A percentile compares a stretch with the other conserved stretches of the same genome.
Conservation (phyloP, 1,140 invertebrate species). For the Triops longicaudatus region DNA sequence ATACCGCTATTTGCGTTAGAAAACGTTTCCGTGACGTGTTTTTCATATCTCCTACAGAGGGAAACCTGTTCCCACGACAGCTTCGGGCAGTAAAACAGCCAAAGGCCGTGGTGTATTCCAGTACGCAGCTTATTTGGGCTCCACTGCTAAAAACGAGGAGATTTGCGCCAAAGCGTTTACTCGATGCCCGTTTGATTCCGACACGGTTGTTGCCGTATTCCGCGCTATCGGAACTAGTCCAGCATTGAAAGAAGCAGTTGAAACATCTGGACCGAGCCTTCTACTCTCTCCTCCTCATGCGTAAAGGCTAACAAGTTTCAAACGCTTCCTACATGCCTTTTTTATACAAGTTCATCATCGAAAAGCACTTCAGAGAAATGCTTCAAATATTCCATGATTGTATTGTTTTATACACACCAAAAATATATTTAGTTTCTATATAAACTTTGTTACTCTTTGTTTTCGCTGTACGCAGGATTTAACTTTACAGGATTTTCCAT, state of each 20-base stretch:
- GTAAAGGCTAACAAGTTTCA: not conserved
- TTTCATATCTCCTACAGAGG: not conserved
- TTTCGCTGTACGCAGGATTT: not conserved
- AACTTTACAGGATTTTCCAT: not conserved
- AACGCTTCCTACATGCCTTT: not conserved
- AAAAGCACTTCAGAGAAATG: not conserved
- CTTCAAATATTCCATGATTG: not conserved
- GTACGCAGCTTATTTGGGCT: slow-evolving; percentile 25
- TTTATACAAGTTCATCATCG: not conserved
- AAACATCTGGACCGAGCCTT: not conserved
- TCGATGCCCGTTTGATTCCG: slow-evolving; percentile 25
- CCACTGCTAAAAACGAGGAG: slow-evolving; percentile 26
- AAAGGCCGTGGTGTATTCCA: slow-evolving; percentile 27
- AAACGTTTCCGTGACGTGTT: not conserved
- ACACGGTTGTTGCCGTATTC: slow-evolving; percentile 24
- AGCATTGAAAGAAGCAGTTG: slow-evolving; percentile 22
- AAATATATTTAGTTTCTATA: not conserved
- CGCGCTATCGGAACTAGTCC: slow-evolving; percentile 25
- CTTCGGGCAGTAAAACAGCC: slow-evolving; percentile 21
- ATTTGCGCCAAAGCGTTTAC: slow-evolving; percentile 25
- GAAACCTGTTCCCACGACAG: slow-evolving; percentile 23
- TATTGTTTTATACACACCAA: not conserved
- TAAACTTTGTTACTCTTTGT: not conserved
- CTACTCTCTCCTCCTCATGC: slow-evolving; percentile 6
- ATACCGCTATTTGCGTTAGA: not conserved